Evolutionary conservation across 2,113 vertebrate species (phyloP).

Genomic region (Fregetta grallaria): DNA sequence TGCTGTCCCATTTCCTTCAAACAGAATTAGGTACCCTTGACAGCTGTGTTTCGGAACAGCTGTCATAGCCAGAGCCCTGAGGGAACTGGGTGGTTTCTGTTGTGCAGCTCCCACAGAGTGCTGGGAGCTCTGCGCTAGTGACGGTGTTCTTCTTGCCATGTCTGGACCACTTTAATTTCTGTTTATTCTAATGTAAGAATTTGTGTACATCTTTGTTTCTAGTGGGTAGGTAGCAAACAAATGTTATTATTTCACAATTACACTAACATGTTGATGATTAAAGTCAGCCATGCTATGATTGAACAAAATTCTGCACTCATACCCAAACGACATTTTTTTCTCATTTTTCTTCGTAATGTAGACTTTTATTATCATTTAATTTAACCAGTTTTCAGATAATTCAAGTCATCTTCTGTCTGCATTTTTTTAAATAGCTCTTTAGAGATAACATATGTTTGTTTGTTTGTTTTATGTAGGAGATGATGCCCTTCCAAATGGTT

Average conservation of each 20-base stretch:
- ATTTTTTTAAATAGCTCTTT: neutral
- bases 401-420: neutral
- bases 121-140: neutral
- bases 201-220: neutral
- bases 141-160: fast-evolving
- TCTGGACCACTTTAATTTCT: neutral
- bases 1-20: neutral
- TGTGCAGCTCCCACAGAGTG: neutral
- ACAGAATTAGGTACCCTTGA: neutral
- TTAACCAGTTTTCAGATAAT: neutral
- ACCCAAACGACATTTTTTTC: neutral
- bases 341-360: neutral
- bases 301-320: neutral
- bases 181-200: neutral
- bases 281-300: neutral
- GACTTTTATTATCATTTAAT: neutral
- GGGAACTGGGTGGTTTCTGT: neutral
- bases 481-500: slow-evolving; percentile 89
- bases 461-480: slow-evolving; percentile 69
- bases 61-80: neutral
- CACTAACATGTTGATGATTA: neutral
- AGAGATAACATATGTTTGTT: neutral
- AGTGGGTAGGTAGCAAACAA: neutral
- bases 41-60: neutral
- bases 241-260: neutral